phyloP scores from a whole-genome alignment of 2,888 invertebrate species.

The Platynereis dumerilii region DNA sequence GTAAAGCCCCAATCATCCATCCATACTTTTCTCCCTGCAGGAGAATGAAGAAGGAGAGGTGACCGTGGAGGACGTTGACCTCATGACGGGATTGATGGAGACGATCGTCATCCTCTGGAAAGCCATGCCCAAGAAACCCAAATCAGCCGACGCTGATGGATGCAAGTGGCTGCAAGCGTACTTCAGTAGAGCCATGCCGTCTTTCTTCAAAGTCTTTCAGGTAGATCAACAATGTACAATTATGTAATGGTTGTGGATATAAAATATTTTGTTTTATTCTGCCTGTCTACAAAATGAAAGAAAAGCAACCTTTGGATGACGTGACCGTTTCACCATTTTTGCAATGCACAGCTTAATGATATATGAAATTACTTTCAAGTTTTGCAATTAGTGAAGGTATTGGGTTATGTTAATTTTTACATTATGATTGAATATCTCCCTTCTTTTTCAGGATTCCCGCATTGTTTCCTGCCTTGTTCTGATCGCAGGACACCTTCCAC shows the following conservation, averaged over 20 bases:
- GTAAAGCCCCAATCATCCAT: no score
- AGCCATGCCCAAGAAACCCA: conserved; percentile 37
- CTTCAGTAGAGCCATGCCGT: conserved; percentile 44
- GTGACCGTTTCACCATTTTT: neutral
- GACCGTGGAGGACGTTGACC: conserved; percentile 37
- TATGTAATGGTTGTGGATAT: no score
- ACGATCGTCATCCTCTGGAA: conserved; percentile 50
- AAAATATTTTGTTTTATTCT: neutral
- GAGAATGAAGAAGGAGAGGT: conserved; percentile 37
- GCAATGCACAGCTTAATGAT: neutral
- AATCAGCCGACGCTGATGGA: conserved; percentile 38
- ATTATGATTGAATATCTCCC: conserved; percentile 3
- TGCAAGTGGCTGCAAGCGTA: conserved; percentile 43
- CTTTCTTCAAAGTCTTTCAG: conserved; percentile 46
- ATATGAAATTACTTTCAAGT: no score
- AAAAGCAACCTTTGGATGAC: neutral
- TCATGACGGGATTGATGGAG: conserved; percentile 49
- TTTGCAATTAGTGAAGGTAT: no score
- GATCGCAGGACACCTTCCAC: conserved; percentile 48
- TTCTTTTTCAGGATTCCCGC: conserved; percentile 40
- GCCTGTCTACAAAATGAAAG: no score
- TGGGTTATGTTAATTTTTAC: neutral
- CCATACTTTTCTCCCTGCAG: no score
- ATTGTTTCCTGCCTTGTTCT: conserved; percentile 43
- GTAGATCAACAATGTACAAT: conserved; percentile 35